A percentile compares a stretch with the other conserved stretches of the same genome.
phyloP scores from a whole-genome alignment of 2,888 invertebrate species.

The Volucella inanis region DNA sequence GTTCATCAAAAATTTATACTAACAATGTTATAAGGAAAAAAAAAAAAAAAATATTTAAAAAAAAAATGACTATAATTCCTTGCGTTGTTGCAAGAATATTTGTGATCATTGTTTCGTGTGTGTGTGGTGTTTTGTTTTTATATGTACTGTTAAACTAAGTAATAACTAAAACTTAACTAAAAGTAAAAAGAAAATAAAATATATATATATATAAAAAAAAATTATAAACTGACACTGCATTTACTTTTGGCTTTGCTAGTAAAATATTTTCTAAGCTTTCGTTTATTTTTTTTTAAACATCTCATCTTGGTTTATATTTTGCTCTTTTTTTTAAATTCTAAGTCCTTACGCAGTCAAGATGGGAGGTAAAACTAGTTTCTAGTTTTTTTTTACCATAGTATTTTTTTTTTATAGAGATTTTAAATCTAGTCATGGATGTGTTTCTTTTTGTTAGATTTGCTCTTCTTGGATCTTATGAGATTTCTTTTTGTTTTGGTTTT shows the following conservation, averaged over 20 bases:
- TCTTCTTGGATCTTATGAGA: conserved; percentile 20
- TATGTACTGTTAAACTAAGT: conserved; percentile 76
- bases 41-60: conserved; percentile 22
- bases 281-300: conserved; percentile 2
- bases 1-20: conserved; percentile 30
- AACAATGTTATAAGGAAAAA: conserved; percentile 6
- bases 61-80: conserved; percentile 69
- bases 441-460: conserved; percentile 22
- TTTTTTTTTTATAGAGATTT: conserved; percentile 19
- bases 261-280: conserved; percentile 55
- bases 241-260: conserved; percentile 73
- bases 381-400: conserved; percentile 15
- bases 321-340: conserved; percentile 30
- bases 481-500: conserved; percentile 37
- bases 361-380: conserved; percentile 36
- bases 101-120: conserved; percentile 59
- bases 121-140: conserved; percentile 30
- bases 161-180: conserved; percentile 36
- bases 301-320: too few relatives aligned
- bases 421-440: conserved; percentile 60
- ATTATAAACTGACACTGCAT: conserved; percentile 68
- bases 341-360: conserved; percentile 57
- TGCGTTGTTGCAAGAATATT: conserved; percentile 52
- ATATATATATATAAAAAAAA: background rate
- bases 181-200: conserved; percentile 39